Base-by-base conservation (phyloP, 2,888 invertebrate species). In the Bellardia pandia region DNA sequence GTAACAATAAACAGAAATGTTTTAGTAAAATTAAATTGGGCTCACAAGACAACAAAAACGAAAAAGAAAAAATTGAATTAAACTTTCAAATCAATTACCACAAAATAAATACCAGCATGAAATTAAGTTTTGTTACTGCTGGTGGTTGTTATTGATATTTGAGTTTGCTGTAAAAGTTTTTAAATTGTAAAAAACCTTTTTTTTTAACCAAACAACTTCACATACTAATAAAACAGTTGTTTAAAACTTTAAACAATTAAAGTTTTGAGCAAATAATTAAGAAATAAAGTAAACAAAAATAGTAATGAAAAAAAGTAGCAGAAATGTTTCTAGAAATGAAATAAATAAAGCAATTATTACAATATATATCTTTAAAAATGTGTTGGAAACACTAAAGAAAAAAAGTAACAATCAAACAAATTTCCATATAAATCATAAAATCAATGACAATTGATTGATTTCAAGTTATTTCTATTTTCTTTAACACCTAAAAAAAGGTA, bases 71-170 rank as follows among this genome's bases (percentile, higher is more conserved):
- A 66, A 0, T n/a, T 40, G 7, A 14, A 51, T 71, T 4, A 75
- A 81, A 69, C 51, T 75, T 75, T 60, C 14, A 51, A 30, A 42
- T 82, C 82, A 82, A 82, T 82, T 82, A 82, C 69, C 76, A 76
- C 76, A 82, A 82, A 71, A 76, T 76, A 83, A 76, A 83, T 76
- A 76, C 51, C 16, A 62, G 2, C 48, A 71, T 33, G 4, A 71
- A 76, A 62, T 45, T 53, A 69, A 62, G 23, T 69, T 82, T 53
- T 60, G 23, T 58, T 58, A 14, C 58, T 60, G 9, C 16, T 56
- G 0, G 2, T 9, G 0, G 3, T 9, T 8, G 42, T 3, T 42
- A 62, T 62, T 74, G 74, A 66, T 81, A 58, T 68, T 75, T 82
- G 51, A 75, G 58, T 82, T 75, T 60, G 30, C n/a, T 11, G 30